Evolutionary conservation across 2,888 invertebrate genomes (phyloP), one percentile per base, ranked within the genome.

Genomic region (Diadromus collaris): DNA sequence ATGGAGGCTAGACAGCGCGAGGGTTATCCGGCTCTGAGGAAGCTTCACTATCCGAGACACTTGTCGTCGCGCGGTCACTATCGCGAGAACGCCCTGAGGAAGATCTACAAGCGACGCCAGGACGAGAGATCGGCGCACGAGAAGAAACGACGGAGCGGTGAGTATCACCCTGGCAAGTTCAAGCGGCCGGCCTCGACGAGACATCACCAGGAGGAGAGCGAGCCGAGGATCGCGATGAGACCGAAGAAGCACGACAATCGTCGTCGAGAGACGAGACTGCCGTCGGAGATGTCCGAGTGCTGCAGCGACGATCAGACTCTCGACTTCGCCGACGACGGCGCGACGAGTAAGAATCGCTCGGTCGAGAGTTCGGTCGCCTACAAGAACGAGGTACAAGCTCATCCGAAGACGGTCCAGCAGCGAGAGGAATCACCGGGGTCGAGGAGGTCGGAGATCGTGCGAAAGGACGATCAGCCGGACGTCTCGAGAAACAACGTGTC

Each of bases 1-100:
- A 84, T 86, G 75, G 89, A 90, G 70, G 85, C 87, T n/a, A 84
- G 86, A 27, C 85, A 83, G n/a, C 84, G 86, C 1, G 87, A 88
- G 54, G 79, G 78, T 24, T 83, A 67, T 65, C 34, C 79, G 32
- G 10, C 54, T 2, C 2, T 58, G 9, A 75, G 76, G 10, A 80
- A 85, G 24, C 70, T 79, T 0, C 82, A 82, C 24, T 81, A 81
- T 16, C 13, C 78, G 16, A 74, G 73, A 46, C 58, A 68, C 54
- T 46, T 44, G 9, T 48, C 65, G 16, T 48, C 65, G 38, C 29
- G 54, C 46, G 76, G 54, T 64, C 56, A 64, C 32, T 27, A 69
- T 60, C 58, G 72, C 6, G 72, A 72, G 4, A n/a, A 44, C 21
- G 19, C 7, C 19, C 10, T 41, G 10, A 34, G 70, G 41, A 74